phyloP scores from a whole-genome alignment of 2,113 vertebrate species.

The Scophthalmus maximus region DNA sequence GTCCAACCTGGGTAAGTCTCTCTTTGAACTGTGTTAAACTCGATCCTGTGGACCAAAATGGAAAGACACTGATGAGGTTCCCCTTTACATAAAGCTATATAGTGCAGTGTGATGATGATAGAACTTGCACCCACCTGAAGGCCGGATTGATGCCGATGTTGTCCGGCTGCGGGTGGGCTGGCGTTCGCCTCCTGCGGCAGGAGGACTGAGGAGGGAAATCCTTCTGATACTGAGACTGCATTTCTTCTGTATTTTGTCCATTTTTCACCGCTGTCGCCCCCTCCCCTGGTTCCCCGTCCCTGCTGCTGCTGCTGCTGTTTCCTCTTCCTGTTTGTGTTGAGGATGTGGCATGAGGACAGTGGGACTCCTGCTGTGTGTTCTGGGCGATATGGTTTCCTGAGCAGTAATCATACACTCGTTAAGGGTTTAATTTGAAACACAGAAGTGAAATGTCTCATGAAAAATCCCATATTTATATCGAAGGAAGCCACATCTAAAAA shows the following conservation, averaged over 20 bases:
- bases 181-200: conserved; percentile 58
- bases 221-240: conserved; percentile 76
- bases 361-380: conserved; percentile 69
- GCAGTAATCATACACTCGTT: conserved; percentile 9
- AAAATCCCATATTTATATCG: neutral
- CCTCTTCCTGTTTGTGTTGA: conserved; percentile 53
- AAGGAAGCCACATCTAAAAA: no score
- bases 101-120: neutral
- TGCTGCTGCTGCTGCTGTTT: conserved; percentile 39
- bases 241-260: conserved; percentile 18
- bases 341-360: conserved; percentile 53
- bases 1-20: conserved; percentile 73
- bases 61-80: conserved; percentile 1
- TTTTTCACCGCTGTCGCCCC: neutral
- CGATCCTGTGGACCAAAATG: conserved; percentile 66
- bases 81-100: neutral
- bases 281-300: neutral
- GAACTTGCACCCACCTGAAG: conserved; percentile 58
- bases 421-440: neutral
- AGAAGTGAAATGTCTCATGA: neutral
- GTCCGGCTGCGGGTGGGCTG: conserved; percentile 73
- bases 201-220: conserved; percentile 71
- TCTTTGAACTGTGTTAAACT: conserved; percentile 78
- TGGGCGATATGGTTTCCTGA: conserved; percentile 60
- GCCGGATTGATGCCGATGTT: conserved; percentile 83